These are phyloP conservation scores for Trachelipus rathkii DNA, from an alignment of 1,140 invertebrate genomes.

Conservation along the genomic window DNA sequence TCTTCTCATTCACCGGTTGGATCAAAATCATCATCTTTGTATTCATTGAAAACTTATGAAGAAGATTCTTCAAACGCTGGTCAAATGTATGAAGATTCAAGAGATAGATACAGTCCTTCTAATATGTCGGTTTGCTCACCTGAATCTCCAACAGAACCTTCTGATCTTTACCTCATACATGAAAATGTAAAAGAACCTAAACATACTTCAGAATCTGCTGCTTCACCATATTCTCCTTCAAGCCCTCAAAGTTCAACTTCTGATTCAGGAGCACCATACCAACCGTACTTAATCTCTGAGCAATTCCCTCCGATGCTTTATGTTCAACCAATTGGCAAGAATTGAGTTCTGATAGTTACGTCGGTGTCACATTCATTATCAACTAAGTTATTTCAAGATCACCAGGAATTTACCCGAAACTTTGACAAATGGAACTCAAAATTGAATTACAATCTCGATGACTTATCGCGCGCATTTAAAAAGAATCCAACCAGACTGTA, in stretches of 20 bases:
- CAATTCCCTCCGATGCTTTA: background rate
- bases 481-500: background rate
- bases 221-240: background rate
- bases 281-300: background rate
- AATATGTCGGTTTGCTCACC: background rate
- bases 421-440: background rate
- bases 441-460: background rate
- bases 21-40: background rate
- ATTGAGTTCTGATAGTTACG: background rate
- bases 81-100: background rate
- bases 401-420: background rate
- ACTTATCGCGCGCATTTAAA: background rate
- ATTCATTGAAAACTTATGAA: background rate
- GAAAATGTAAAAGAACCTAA: background rate
- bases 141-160: background rate
- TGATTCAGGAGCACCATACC: background rate
- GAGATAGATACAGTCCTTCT: background rate
- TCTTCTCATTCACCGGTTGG: background rate
- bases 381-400: background rate
- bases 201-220: background rate
- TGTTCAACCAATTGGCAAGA: background rate
- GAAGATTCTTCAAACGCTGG: background rate
- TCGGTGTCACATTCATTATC: too few relatives aligned
- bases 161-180: background rate
- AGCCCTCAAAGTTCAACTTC: background rate